Evolutionary conservation across 2,888 invertebrate species (phyloP).

Genomic region (Phengaris alcon): DNA sequence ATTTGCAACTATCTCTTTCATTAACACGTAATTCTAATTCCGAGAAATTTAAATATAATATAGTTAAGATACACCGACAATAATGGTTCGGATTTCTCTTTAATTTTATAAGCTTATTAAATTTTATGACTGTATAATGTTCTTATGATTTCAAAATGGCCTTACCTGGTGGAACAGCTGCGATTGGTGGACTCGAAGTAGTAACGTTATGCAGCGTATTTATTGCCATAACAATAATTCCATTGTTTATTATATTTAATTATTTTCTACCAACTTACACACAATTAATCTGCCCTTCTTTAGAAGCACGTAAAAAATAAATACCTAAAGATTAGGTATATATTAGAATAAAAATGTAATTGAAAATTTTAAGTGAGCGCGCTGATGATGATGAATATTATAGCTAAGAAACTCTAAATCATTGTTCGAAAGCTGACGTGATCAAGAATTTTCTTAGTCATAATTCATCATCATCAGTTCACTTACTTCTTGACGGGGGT

Average conservation of each 20-base stretch:
- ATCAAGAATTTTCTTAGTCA: too few relatives aligned
- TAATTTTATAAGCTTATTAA: slow-evolving; percentile 28
- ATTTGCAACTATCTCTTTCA: neutral
- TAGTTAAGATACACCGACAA: neutral
- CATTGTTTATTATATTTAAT: slow-evolving; percentile 10
- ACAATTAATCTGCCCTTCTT: slow-evolving; percentile 5
- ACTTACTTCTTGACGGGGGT: too few relatives aligned
- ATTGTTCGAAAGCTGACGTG: too few relatives aligned
- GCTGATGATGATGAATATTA: too few relatives aligned
- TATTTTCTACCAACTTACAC: neutral
- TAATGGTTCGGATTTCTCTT: slow-evolving; percentile 21
- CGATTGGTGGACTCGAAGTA: neutral
- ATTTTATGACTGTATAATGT: slow-evolving; percentile 24
- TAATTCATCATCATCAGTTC: too few relatives aligned
- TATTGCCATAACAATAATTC: neutral
- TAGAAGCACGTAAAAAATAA: neutral
- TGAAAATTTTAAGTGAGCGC: too few relatives aligned
- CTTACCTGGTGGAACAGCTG: neutral
- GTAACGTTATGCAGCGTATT: neutral
- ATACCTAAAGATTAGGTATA: neutral
- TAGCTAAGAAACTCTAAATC: too few relatives aligned
- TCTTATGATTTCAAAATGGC: slow-evolving; percentile 28
- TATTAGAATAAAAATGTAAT: too few relatives aligned
- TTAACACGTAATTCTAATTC: slow-evolving; percentile 13
- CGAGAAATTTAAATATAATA: slow-evolving; percentile 8